phyloP scores from a whole-genome alignment of 2,113 vertebrate genomes.

The Tetrao urogallus region DNA sequence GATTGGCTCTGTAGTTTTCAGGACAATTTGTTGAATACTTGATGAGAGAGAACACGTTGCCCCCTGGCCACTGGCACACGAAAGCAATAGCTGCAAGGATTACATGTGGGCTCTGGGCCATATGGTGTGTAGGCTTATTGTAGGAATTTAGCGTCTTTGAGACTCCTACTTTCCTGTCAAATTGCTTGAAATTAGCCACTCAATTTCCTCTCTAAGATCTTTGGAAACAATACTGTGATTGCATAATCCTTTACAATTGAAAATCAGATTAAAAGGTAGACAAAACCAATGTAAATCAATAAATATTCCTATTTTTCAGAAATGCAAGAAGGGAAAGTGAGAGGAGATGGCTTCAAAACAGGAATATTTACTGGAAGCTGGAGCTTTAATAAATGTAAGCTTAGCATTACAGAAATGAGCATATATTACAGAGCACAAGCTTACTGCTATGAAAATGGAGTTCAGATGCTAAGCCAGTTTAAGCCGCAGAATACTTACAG shows the following conservation, averaged over 20 bases:
- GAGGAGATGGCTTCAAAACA: not conserved
- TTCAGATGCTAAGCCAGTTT: constrained; percentile 59
- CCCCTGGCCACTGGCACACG: constrained; percentile 20
- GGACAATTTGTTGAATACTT: not conserved
- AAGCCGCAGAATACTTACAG: not conserved
- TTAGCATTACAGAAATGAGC: constrained; percentile 3
- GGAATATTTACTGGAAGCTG: not conserved
- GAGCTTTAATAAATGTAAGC: not conserved
- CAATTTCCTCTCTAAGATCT: constrained; percentile 26
- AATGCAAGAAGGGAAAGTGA: not conserved
- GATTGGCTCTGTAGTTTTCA: not conserved
- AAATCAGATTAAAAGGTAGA: not conserved
- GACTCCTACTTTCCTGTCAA: constrained; percentile 57
- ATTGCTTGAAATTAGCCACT: constrained; percentile 50
- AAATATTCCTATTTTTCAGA: not conserved
- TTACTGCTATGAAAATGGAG: constrained; percentile 37
- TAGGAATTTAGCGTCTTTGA: constrained; percentile 56
- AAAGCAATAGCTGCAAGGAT: constrained; percentile 44
- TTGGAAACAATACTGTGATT: not conserved
- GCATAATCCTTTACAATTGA: constrained; percentile 9
- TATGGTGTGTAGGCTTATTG: constrained; percentile 66
- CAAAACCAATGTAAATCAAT: not conserved
- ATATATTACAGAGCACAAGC: constrained; percentile 14
- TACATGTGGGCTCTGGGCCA: constrained; percentile 42
- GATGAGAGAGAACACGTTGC: constrained; percentile 39